These are phyloP conservation scores for Drosophila maculinotata DNA, from an alignment of 2,888 invertebrate species.

Conservation along the genomic window DNA sequence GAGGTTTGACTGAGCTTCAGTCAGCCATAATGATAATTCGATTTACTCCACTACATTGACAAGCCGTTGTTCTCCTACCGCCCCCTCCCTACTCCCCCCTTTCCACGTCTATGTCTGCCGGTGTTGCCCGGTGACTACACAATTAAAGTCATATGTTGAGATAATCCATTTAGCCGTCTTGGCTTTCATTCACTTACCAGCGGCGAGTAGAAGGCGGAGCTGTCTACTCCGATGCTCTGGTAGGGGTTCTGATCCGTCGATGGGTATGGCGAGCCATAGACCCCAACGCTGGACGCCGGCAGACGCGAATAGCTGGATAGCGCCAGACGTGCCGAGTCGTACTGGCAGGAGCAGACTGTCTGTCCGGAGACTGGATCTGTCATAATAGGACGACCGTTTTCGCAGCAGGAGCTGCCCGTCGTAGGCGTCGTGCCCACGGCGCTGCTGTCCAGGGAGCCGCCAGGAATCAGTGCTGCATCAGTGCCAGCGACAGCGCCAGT, in stretches of 20 bases:
- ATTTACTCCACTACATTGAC: slow-evolving; percentile 82
- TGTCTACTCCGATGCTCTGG: slow-evolving; percentile 96
- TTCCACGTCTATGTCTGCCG: slow-evolving; percentile 15
- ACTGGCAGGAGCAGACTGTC: slow-evolving; percentile 97
- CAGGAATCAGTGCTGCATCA: slow-evolving; percentile 48
- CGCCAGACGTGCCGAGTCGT: slow-evolving; percentile 94
- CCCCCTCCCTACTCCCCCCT: not conserved
- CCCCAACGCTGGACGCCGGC: slow-evolving; percentile 91
- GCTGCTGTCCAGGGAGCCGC: slow-evolving; percentile 72
- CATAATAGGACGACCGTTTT: slow-evolving; percentile 95
- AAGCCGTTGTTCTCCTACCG: slow-evolving; percentile 48
- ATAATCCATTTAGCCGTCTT: slow-evolving; percentile 73
- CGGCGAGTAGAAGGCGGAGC: slow-evolving; percentile 97
- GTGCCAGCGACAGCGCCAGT: slow-evolving; percentile 31
- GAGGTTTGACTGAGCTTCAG: slow-evolving; percentile 82
- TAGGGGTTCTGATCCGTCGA: slow-evolving; percentile 97
- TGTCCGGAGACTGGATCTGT: slow-evolving; percentile 97
- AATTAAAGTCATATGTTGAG: slow-evolving; percentile 83
- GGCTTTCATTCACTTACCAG: slow-evolving; percentile 90
- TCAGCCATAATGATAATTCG: slow-evolving; percentile 84
- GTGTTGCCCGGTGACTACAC: slow-evolving; percentile 70
- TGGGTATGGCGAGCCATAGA: slow-evolving; percentile 95
- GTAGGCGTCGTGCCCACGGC: slow-evolving; percentile 73
- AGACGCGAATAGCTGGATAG: slow-evolving; percentile 93
- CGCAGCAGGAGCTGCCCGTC: slow-evolving; percentile 89